A percentile compares a stretch with the other conserved stretches of the same genome.
Conservation (phyloP, 2,888 invertebrate species). For the Lochmaea capreae region DNA sequence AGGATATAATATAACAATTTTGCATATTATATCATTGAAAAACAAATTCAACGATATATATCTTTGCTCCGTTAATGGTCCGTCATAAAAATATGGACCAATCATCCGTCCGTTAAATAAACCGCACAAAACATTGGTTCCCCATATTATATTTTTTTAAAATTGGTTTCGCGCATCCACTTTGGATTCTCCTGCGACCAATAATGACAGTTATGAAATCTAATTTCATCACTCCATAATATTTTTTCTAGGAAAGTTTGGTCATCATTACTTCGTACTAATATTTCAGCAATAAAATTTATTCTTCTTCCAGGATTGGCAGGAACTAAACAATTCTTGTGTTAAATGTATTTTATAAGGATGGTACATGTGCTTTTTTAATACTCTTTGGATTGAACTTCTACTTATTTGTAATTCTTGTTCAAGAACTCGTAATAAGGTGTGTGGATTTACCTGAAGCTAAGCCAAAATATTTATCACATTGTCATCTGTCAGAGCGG, state of each 20-base stretch:
- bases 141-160: neutral
- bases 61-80: neutral
- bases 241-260: neutral
- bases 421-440: neutral
- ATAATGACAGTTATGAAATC: conserved; percentile 1
- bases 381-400: neutral
- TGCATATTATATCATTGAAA: too few species aligned
- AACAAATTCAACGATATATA: too few species aligned
- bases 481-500: neutral
- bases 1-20: too few species aligned
- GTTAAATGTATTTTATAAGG: neutral
- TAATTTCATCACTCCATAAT: conserved; percentile 9
- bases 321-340: neutral
- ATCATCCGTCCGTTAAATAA: too few species aligned
- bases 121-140: too few species aligned
- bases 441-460: conserved; percentile 11
- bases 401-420: conserved; percentile 2
- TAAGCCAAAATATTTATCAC: conserved; percentile 16
- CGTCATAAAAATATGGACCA: conserved; percentile 13
- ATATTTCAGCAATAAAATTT: neutral
- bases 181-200: conserved; percentile 9
- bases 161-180: conserved; percentile 7
- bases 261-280: neutral
- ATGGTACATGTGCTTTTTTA: neutral
- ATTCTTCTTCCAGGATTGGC: neutral